Evolutionary conservation across 1,140 invertebrate genomes (phyloP).

Genomic region (roundworm (Caenorhabditis elegans)): DNA sequence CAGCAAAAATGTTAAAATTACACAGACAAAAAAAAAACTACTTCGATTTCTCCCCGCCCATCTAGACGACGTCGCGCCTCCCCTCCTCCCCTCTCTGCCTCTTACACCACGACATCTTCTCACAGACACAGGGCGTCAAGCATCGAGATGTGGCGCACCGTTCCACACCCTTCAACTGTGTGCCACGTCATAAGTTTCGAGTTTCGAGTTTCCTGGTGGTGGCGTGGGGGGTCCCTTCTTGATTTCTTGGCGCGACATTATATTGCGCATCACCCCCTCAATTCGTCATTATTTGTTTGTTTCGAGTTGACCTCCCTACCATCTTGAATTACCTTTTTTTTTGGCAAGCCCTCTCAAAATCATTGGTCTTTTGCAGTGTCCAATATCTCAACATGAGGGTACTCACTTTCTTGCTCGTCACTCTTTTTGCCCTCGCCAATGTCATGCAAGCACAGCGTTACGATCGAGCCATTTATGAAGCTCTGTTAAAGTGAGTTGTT

Average conservation of each 20-base stretch:
- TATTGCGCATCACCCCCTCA: background rate
- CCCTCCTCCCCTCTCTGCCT: background rate
- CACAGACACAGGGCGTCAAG: too few relatives aligned
- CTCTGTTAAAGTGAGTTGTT: constrained; percentile 37
- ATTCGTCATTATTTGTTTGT: constrained; percentile 21
- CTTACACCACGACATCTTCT: background rate
- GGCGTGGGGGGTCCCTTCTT: background rate
- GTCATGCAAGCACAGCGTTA: constrained; percentile 28
- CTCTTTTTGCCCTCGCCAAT: constrained; percentile 21
- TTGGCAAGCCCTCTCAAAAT: background rate
- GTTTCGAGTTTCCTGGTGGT: too few relatives aligned
- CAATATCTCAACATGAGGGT: constrained; percentile 41
- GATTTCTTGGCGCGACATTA: background rate
- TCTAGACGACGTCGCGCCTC: constrained; percentile 11
- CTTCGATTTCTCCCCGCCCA: background rate
- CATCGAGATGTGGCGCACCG: too few relatives aligned
- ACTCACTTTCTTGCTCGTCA: constrained; percentile 35
- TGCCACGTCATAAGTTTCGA: background rate
- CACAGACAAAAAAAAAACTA: background rate
- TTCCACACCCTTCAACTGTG: background rate
- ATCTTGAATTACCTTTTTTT: background rate
- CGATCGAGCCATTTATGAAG: constrained; percentile 39
- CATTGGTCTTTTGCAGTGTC: background rate
- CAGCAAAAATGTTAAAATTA: constrained; percentile 10
- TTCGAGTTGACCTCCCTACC: background rate